Base-by-base conservation (phyloP, 2,888 invertebrate genomes). In the Cheiracanthium punctorium region DNA sequence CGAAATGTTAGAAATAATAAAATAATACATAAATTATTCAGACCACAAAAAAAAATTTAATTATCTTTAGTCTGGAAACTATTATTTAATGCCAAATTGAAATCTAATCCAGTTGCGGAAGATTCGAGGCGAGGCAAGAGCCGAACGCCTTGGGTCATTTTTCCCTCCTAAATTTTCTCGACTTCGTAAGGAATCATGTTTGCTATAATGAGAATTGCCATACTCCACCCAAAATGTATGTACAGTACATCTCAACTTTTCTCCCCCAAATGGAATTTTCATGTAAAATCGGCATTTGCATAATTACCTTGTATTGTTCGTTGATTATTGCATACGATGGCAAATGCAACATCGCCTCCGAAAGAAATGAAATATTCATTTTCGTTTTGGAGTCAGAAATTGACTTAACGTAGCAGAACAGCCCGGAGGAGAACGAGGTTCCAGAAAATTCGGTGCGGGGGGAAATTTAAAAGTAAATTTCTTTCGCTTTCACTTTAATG, bases 201-300 rank as follows among this genome's bases (percentile, higher is more conserved):
- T 1, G 8, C 1, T 17, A 48, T 48, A 48, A 48, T 48, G 43
- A 48, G 43, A 48, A 7, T 48, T 48, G 43, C 43, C 14, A 48
- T 12, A 17, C 37, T 7, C 43, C 14, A 2, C 17, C 17, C 14
- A 48, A 17, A 48, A 48, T 48, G 2, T 48, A 10, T 17, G 2
- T n/a, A 2, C 2, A 48, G n/a, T 48, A n/a, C 5, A 58, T 24
- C 17, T 24, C 58, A 58, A 24, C 17, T 58, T 24, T 58, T 17
- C 17, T n/a, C n/a, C n/a, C n/a, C 4, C 48, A 76, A 82, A 82
- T 82, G 82, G 82, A 82, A 76, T 82, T 76, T 64, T 58, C 72
- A 82, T 77, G 82, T 76, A 82, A 82, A 82, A 82, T 71, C 70
- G n/a, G 28, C 58, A 82, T 82, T 77, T 82, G 71, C 82, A 82